Base-by-base conservation (phyloP, 2,797 vertebrate genomes). In the Micromesistius poutassou region DNA sequence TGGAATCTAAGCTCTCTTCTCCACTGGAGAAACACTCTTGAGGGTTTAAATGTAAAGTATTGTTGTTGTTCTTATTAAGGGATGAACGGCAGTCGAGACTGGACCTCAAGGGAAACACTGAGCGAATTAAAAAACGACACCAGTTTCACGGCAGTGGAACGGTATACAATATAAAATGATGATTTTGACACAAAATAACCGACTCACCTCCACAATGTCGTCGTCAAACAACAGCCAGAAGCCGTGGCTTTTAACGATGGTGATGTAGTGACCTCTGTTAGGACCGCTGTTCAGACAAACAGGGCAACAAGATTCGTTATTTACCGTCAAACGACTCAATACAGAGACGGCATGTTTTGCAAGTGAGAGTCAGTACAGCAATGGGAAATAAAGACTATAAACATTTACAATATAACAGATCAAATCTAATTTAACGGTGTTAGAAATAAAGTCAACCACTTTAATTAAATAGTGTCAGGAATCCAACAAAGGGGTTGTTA, bases 191-290 rank as follows among this genome's bases (percentile, higher is more conserved):
- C 12, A 4, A 55, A 25, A 62, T 62, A 6, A 9, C n/a, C n/a
- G 55, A 81, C 92, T 84, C 80, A 96, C 96, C 96, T 97, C 96
- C 72, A 97, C 96, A 74, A 97, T 97, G 92, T 97, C 96, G 76
- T 97, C 96, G 33, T 97, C 96, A 82, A 97, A 97, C 74, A 97
- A 95, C 91, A 97, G 90, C 96, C 96, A 97, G 92, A 97, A 97
- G 87, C 96, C 96, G 14, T 97, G 96, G 85, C 96, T 97, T 93
- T 97, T 97, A 77, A 97, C 96, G 71, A 97, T 97, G 90, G 96
- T 97, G 92, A 97, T 97, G 91, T 97, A 97, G 92, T 97, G 96
- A 31, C 96, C 96, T 3, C 96, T 95, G 87, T 97, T 97, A 10
- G 96, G 96, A 30, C 96, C 96, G 28, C 96, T 97, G 93, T 22